Conservation (phyloP, 2,113 vertebrate species). For the Chionis minor region DNA sequence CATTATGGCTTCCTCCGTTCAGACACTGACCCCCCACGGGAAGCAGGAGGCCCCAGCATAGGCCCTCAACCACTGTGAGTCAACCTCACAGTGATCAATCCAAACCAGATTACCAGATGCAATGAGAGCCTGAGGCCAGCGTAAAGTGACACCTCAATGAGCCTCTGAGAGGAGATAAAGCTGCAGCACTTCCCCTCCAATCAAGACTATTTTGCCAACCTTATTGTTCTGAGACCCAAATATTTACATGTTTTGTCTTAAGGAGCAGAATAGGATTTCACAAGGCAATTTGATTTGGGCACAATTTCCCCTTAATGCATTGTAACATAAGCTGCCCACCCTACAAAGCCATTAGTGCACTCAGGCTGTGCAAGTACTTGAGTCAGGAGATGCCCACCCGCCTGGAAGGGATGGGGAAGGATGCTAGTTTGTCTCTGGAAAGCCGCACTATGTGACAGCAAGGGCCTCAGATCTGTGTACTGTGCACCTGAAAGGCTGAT, state of each 20-base stretch:
- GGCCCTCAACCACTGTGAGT: constrained; percentile 75
- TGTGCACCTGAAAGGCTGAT: not conserved
- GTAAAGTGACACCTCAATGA: constrained; percentile 89
- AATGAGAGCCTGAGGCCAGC: constrained; percentile 76
- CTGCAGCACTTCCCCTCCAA: constrained; percentile 88
- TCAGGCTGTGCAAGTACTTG: not conserved
- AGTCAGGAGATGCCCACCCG: not conserved
- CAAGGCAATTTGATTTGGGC: constrained; percentile 80
- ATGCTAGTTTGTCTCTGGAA: not conserved
- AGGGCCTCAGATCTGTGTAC: not conserved
- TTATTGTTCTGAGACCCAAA: constrained; percentile 91
- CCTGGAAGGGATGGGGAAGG: not conserved
- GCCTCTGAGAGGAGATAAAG: constrained; percentile 77
- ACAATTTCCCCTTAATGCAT: constrained; percentile 78
- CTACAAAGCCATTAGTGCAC: constrained; percentile 54
- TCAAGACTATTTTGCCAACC: constrained; percentile 88
- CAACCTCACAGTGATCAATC: constrained; percentile 84
- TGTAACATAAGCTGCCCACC: constrained; percentile 72
- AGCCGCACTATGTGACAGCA: not conserved
- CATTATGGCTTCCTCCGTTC: constrained; percentile 90
- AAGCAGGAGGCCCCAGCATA: constrained; percentile 73
- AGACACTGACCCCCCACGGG: constrained; percentile 77
- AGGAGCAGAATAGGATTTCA: constrained; percentile 90
- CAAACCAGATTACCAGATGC: constrained; percentile 87
- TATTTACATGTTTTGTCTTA: constrained; percentile 97